Percentiles rank a stretch among this genome's conserved stretches.
Conservation (phyloP, 2,113 vertebrate species). For the Ptychochromis oligacanthus region DNA sequence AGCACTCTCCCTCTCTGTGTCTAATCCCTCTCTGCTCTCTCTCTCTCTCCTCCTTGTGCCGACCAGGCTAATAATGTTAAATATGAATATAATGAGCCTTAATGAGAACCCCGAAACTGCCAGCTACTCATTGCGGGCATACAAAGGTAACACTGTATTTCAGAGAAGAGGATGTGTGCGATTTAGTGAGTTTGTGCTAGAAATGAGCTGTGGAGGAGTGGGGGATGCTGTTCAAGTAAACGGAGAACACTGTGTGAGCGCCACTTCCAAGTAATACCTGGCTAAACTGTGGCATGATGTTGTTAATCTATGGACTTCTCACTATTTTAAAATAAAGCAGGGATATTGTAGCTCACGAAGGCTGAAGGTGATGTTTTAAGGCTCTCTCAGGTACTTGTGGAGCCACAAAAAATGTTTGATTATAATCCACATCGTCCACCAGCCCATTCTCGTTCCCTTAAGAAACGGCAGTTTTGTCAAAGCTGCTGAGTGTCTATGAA, state of each 20-base stretch:
- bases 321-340: not conserved
- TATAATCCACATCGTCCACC: not conserved
- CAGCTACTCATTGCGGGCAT: slow-evolving; percentile 27
- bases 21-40: slow-evolving; percentile 51
- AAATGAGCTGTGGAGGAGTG: slow-evolving; percentile 42
- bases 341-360: not conserved
- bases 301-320: not conserved
- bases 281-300: not conserved
- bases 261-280: slow-evolving; percentile 1
- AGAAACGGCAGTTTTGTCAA: slow-evolving; percentile 2
- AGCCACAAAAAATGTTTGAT: not conserved
- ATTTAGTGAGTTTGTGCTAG: slow-evolving; percentile 20
- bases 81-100: slow-evolving; percentile 73
- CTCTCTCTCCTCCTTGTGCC: slow-evolving; percentile 35
- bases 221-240: not conserved
- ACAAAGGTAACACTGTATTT: slow-evolving; percentile 57
- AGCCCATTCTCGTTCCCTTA: not conserved
- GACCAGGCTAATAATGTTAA: slow-evolving; percentile 62
- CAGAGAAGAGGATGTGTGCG: slow-evolving; percentile 37
- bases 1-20: slow-evolving; percentile 18
- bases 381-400: not conserved
- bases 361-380: not conserved
- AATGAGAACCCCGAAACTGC: slow-evolving; percentile 61
- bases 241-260: not conserved
- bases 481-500: not conserved